A percentile compares a stretch with the other conserved stretches of the same genome.
These are phyloP conservation scores for Drosophila seguyi DNA, from an alignment of 1,140 invertebrate genomes.

Conservation along the genomic window DNA sequence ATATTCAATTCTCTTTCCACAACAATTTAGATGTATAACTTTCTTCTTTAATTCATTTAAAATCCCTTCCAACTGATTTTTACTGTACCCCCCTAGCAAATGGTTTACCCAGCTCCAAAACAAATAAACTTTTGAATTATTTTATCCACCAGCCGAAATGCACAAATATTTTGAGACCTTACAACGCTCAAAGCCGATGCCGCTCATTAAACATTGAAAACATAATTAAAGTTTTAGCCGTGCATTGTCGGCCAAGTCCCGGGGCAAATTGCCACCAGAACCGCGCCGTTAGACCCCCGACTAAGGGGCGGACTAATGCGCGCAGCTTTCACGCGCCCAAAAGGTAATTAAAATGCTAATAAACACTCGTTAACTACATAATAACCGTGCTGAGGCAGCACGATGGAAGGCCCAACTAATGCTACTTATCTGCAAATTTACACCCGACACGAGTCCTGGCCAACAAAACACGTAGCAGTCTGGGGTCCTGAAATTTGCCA, in stretches of 20 bases:
- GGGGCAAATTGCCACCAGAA: constrained; percentile 27
- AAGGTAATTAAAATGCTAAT: constrained; percentile 84
- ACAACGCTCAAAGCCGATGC: constrained; percentile 27
- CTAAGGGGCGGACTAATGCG: constrained; percentile 74
- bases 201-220: constrained; percentile 75
- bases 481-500: constrained; percentile 55
- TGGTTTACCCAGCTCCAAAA: background rate
- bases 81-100: background rate
- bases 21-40: no score
- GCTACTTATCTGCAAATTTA: constrained; percentile 83
- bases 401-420: constrained; percentile 69
- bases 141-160: constrained; percentile 3
- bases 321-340: constrained; percentile 79
- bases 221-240: constrained; percentile 78
- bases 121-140: background rate
- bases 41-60: no score
- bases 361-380: constrained; percentile 83
- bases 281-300: constrained; percentile 17
- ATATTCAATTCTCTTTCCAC: background rate
- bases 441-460: constrained; percentile 52
- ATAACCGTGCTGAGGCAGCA: constrained; percentile 56
- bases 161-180: constrained; percentile 44
- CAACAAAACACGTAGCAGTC: constrained; percentile 51
- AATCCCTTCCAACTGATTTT: background rate
- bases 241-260: constrained; percentile 31